Evolutionary conservation across 2,888 invertebrate genomes (phyloP), one percentile per base, ranked within the genome.

Genomic region (Clanis bilineata): DNA sequence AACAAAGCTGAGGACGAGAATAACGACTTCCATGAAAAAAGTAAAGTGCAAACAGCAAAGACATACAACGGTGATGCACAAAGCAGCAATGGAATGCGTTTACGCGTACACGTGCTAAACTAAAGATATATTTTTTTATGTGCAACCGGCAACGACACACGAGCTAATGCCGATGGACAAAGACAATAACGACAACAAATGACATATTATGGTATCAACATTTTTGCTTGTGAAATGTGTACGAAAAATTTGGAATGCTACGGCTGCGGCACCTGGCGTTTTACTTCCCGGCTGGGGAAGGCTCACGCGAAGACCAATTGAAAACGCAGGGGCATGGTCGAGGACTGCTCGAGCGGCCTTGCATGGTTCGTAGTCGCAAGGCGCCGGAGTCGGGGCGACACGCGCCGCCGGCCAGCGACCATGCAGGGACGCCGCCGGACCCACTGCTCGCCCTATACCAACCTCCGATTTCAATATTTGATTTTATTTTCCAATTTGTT

Each of bases 321-420:
- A 94, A 81, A 93, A 95, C 36, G 93, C 93, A 39, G 95, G 94
- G 15, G 94, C 91, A 68, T 93, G 87, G 70, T 93, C 93, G 64
- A 90, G 80, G 36, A 88, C 85, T 3, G 86, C 92, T 67, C 93
- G 93, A 39, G 93, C 88, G 0, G 96, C 94, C 71, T 95, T 96
- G 75, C 95, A 95, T 0, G 97, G 95, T 83, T 96, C 94, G 83
- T 98, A 98, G 84, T 97, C 96, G n/a, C 97, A 97, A 0, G 98
- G 98, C 5, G 97, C 97, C 1, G 97, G 97, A 22, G 97, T 97
- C 3, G 93, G 93, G 70, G 94, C 93, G 6, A 92, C 79, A 64
- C 94, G 95, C 3, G 93, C 93, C 32, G 95, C 95, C 70, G 95
- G 95, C 71, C 95, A 96, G 22, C 97, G 95, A 57, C 96, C 95